These are phyloP conservation scores for Sylvia borin DNA, from an alignment of 2,797 vertebrate species.

Conservation along the genomic window DNA sequence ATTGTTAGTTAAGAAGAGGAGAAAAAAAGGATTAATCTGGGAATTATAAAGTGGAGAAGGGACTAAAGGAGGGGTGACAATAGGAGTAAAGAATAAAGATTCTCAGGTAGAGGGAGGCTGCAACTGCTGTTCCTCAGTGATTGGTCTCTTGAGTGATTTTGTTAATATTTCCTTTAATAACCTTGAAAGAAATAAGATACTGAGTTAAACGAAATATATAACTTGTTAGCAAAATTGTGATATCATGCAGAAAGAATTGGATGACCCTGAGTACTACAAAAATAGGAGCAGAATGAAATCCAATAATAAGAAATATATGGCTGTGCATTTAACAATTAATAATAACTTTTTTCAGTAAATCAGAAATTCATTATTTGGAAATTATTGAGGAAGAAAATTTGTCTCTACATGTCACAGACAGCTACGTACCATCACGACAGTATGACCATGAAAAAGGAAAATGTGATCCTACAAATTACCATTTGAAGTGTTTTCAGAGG, in stretches of 20 bases:
- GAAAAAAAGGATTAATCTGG: constrained; percentile 13
- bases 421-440: background rate
- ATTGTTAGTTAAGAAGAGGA: constrained; percentile 47
- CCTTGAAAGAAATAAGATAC: constrained; percentile 35
- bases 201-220: constrained; percentile 15
- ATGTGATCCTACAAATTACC: background rate
- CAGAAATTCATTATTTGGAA: background rate
- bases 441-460: background rate
- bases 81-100: background rate
- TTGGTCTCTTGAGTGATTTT: constrained; percentile 39
- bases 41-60: constrained; percentile 30
- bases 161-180: constrained; percentile 51
- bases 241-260: background rate
- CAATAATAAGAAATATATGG: background rate
- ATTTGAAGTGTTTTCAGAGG: background rate
- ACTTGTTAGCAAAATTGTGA: background rate
- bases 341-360: background rate
- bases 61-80: background rate
- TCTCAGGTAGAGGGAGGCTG: background rate
- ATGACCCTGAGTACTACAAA: background rate
- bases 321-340: background rate
- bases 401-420: background rate
- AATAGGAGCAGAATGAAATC: background rate
- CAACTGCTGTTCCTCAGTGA: background rate
- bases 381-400: background rate